These are phyloP conservation scores for Poeciliopsis turrubarensis DNA, from an alignment of 2,113 vertebrate species.

Conservation along the genomic window DNA sequence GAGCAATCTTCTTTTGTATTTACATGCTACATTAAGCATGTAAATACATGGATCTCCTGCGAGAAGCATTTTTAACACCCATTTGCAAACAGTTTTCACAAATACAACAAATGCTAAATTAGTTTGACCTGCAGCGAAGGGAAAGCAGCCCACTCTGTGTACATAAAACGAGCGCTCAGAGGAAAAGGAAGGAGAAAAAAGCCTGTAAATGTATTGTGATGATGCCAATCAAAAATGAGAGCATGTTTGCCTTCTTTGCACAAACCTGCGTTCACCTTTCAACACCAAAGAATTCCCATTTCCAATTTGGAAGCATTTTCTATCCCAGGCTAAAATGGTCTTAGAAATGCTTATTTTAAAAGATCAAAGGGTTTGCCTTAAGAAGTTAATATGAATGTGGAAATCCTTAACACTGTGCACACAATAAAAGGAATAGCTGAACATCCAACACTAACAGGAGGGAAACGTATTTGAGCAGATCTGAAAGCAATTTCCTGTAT, in stretches of 20 bases:
- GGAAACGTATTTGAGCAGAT: neutral
- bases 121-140: conserved; percentile 62
- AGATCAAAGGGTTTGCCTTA: conserved; percentile 19
- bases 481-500: neutral
- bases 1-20: conserved; percentile 55
- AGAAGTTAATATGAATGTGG: conserved; percentile 25
- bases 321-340: conserved; percentile 18
- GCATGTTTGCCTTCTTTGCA: conserved; percentile 5
- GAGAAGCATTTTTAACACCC: conserved; percentile 47
- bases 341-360: conserved; percentile 40
- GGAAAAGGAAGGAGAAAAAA: conserved; percentile 6
- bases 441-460: neutral
- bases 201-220: conserved; percentile 35
- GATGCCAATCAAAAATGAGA: conserved; percentile 53
- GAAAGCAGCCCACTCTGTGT: conserved; percentile 15
- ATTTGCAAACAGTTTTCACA: conserved; percentile 54
- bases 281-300: conserved; percentile 8
- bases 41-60: conserved; percentile 41
- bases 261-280: conserved; percentile 15
- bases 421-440: neutral
- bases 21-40: neutral
- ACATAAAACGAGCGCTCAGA: conserved; percentile 28
- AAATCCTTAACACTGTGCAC: neutral
- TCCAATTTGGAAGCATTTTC: conserved; percentile 34
- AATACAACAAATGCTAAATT: conserved; percentile 65